phyloP scores from a whole-genome alignment of 2,888 invertebrate genomes.

The Tubulanus polymorphus region DNA sequence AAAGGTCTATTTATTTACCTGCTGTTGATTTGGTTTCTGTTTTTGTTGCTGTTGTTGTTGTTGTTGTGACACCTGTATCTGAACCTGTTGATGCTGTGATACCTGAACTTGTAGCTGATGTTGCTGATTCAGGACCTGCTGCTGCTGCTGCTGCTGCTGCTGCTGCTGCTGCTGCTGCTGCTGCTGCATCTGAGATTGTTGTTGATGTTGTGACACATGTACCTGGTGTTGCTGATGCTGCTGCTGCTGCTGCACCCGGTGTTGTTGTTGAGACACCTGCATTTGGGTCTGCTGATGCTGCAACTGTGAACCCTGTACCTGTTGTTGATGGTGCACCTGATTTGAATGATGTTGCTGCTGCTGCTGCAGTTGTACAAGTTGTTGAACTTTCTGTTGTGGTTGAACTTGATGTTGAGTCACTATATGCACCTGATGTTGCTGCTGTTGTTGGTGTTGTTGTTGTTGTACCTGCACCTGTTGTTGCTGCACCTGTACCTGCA shows the following conservation, averaged over 20 bases:
- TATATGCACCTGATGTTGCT: background rate
- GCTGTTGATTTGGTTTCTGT: no score
- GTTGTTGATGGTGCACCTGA: constrained; percentile 5
- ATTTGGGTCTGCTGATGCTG: background rate
- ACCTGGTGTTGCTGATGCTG: constrained; percentile 14
- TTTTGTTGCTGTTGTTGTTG: constrained; percentile 1
- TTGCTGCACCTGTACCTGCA: constrained; percentile 10
- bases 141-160: constrained; percentile 9
- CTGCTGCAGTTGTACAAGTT: background rate
- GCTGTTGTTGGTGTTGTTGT: background rate
- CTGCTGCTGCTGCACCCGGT: constrained; percentile 2
- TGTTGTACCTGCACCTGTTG: constrained; percentile 6
- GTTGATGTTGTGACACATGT: constrained; percentile 6
- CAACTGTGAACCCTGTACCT: background rate
- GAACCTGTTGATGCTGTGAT: constrained; percentile 6
- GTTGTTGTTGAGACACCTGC: background rate
- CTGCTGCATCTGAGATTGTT: constrained; percentile 7
- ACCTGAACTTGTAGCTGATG: constrained; percentile 15
- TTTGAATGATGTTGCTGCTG: background rate
- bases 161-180: constrained; percentile 23
- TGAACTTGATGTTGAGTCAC: background rate
- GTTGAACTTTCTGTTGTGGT: constrained; percentile 3
- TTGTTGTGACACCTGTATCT: constrained; percentile 23
- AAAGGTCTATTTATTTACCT: no score
- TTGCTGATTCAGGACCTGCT: constrained; percentile 1